These are phyloP conservation scores for Apodemia duryi DNA, from an alignment of 2,888 invertebrate genomes.

Conservation along the genomic window DNA sequence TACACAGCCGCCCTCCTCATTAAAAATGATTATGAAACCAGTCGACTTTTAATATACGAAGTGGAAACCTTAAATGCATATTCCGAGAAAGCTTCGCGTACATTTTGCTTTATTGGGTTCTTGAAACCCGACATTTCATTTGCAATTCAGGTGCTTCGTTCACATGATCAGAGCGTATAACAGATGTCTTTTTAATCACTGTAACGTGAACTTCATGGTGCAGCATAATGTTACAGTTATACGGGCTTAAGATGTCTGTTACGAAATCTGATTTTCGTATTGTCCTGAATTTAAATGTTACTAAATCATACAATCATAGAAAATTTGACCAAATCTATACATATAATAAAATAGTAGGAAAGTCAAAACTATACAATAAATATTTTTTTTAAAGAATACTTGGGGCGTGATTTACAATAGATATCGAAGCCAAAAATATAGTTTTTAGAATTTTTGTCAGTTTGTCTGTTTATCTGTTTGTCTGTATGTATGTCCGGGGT, in stretches of 20 bases:
- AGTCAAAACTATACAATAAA: no score
- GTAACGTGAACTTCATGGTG: background rate
- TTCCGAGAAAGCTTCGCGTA: slow-evolving; percentile 12
- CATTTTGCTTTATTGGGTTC: slow-evolving; percentile 13
- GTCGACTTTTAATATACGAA: slow-evolving; percentile 10
- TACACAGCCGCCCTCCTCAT: background rate
- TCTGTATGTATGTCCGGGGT: no score
- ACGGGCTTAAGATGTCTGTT: background rate
- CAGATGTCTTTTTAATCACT: slow-evolving; percentile 5
- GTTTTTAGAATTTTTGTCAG: no score
- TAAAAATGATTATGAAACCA: background rate
- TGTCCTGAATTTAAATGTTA: no score
- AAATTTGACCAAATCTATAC: no score
- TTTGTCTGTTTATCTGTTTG: no score
- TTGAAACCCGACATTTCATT: slow-evolving; percentile 13
- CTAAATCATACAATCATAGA: no score
- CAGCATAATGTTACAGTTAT: background rate
- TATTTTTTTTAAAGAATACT: no score
- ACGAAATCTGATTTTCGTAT: no score
- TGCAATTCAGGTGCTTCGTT: slow-evolving; percentile 13
- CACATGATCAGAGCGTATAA: slow-evolving; percentile 1
- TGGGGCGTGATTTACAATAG: no score
- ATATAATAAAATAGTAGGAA: no score
- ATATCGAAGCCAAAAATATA: no score
- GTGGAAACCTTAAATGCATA: slow-evolving; percentile 11